Evolutionary conservation across 2,888 invertebrate species (phyloP).

Genomic region (Archaeoteleia sp.): DNA sequence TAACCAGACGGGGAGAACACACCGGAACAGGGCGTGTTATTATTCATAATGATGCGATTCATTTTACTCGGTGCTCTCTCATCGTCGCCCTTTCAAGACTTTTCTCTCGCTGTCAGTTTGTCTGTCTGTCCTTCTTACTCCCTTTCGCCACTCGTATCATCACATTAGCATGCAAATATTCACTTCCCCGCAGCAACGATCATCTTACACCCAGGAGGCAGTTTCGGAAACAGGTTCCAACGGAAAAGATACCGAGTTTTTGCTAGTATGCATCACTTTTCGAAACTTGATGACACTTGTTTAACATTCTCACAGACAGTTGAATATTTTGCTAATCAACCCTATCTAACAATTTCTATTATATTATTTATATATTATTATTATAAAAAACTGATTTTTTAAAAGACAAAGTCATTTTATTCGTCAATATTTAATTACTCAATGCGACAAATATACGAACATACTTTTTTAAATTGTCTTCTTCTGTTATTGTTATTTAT

Average conservation of each 20-base stretch:
- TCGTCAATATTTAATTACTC: too few relatives aligned
- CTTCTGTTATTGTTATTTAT: too few relatives aligned
- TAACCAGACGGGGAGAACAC: constrained; percentile 64
- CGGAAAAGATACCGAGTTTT: too few relatives aligned
- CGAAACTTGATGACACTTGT: not conserved
- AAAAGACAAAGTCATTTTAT: too few relatives aligned
- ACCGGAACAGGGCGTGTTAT: constrained; percentile 60
- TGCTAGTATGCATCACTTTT: not conserved
- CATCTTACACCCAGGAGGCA: constrained; percentile 47
- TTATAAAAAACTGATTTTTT: too few relatives aligned
- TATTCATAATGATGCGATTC: constrained; percentile 70
- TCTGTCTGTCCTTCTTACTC: constrained; percentile 41
- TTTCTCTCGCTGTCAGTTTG: constrained; percentile 46
- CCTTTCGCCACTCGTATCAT: constrained; percentile 56
- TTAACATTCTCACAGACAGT: too few relatives aligned
- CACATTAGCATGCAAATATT: constrained; percentile 68
- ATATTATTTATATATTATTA: too few relatives aligned
- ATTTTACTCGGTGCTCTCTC: constrained; percentile 60
- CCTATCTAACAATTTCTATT: too few relatives aligned
- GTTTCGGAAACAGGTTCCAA: constrained; percentile 15
- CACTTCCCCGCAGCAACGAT: constrained; percentile 57
- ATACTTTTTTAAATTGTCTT: too few relatives aligned
- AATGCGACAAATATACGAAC: too few relatives aligned
- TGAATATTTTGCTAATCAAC: too few relatives aligned
- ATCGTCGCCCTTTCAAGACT: constrained; percentile 47